Conservation (phyloP, 2,888 invertebrate species). For the Orchesellides sinensis region DNA sequence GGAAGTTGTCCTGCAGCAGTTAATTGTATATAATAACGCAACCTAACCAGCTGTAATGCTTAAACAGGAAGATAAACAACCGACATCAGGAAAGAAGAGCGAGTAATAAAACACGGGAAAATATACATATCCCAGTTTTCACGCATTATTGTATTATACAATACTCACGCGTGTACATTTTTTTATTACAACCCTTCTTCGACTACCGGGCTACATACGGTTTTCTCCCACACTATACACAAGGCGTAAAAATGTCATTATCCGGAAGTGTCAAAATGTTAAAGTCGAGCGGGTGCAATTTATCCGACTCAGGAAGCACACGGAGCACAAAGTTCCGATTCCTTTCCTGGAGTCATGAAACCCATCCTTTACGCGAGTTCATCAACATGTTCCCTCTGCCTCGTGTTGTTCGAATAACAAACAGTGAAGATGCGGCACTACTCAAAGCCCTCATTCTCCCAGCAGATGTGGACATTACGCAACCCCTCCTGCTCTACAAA, state of each 20-base stretch:
- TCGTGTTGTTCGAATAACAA: slow-evolving; percentile 73
- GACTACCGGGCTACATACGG: neutral
- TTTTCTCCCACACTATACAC: neutral
- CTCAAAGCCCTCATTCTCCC: slow-evolving; percentile 70
- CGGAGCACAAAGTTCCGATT: slow-evolving; percentile 71
- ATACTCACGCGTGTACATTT: neutral
- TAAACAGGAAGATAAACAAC: slow-evolving; percentile 50
- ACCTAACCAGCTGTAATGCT: slow-evolving; percentile 7
- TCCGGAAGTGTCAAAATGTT: slow-evolving; percentile 69
- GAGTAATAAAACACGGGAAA: slow-evolving; percentile 26
- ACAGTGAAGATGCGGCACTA: slow-evolving; percentile 72
- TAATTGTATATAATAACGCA: too few relatives aligned
- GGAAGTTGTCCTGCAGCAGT: slow-evolving; percentile 61
- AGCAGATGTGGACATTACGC: slow-evolving; percentile 77
- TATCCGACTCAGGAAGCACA: slow-evolving; percentile 71
- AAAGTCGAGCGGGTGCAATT: slow-evolving; percentile 59
- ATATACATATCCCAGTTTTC: slow-evolving; percentile 32
- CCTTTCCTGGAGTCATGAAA: slow-evolving; percentile 73
- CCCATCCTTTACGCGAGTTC: slow-evolving; percentile 69
- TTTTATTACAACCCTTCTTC: neutral
- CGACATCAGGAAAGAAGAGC: slow-evolving; percentile 2
- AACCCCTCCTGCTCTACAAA: slow-evolving; percentile 82
- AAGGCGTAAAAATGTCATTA: slow-evolving; percentile 60
- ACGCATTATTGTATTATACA: slow-evolving; percentile 6
- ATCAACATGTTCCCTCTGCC: slow-evolving; percentile 70